Conservation (phyloP, 92 coral and sea anemone species). For the Umimayanthus chanpuru region DNA sequence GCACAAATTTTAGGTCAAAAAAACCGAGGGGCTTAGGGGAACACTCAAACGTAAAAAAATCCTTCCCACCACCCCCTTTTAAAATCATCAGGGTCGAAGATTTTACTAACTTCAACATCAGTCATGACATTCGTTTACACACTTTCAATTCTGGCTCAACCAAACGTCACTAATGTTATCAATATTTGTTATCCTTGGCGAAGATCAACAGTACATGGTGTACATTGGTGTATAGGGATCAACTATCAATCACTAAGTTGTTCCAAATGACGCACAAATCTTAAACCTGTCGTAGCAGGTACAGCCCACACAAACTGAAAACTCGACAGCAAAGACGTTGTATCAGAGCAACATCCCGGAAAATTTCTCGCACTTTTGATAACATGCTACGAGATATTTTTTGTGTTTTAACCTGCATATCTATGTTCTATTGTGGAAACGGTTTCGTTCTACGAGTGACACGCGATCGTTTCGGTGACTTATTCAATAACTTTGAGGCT, state of each 20-base stretch:
- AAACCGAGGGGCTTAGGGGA: no score
- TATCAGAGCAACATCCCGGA: background rate
- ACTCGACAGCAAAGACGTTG: background rate
- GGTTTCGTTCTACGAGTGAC: conserved; percentile 6
- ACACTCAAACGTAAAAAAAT: no score
- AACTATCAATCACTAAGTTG: background rate
- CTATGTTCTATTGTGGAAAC: background rate
- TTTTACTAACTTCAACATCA: no score
- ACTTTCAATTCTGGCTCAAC: no score
- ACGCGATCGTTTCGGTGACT: background rate
- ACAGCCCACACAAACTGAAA: background rate
- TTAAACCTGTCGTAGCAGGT: background rate
- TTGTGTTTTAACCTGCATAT: background rate
- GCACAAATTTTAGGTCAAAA: no score
- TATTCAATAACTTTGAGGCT: background rate
- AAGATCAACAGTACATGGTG: background rate
- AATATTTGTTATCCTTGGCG: no score
- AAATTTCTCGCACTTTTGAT: background rate
- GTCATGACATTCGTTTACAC: no score
- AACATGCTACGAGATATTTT: background rate
- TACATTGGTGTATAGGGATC: no score
- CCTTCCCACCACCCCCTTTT: no score
- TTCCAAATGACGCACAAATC: conserved; percentile 10
- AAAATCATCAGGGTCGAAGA: no score
- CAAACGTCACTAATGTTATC: no score